Base-by-base conservation (phyloP, 2,888 invertebrate genomes). In the Masnerella sp. region DNA sequence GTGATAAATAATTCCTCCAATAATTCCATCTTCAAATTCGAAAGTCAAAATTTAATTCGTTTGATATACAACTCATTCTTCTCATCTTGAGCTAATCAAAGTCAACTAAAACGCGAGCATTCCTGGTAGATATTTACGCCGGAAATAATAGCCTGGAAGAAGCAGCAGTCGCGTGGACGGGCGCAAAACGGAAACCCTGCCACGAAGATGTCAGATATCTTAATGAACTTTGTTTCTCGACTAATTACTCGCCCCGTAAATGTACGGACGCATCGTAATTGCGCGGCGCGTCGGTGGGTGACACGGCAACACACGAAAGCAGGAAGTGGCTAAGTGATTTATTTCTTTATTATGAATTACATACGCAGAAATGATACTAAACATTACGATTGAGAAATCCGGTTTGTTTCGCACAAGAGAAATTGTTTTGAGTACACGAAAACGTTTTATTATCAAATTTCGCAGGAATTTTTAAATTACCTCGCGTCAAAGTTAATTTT, bases 221-320 rank as follows among this genome's bases (percentile, higher is more conserved):
- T 80, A 80, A 79, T 79, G 77, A 78, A 79, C 77, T 75, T 72
- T 68, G 76, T 74, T 78, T 79, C 77, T 79, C 76, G 75, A 72
- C 76, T 80, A 79, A 80, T 80, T 80, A 78, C 77, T 77, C 68
- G 78, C 40, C 76, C 72, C 62, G 65, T 65, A 59, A 71, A 58
- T 36, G 61, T 52, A 69, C 64, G 64, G 67, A 58, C 34, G 62
- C 69, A 58, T 49, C 43, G 61, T 77, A 72, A 72, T 72, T 74
- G 76, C 59, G 28, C 40, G 47, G 36, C 36, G 12, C 45, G 34
- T 54, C 68, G 76, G 76, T 74, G 65, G 76, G 71, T 71, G 76
- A 71, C 74, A 76, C 45, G 64, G 36, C 17, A 62, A 47, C 69
- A 22, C 61, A 22, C 25, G 5, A 1, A 11, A 34, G 22, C n/a